A percentile compares a stretch with the other conserved stretches of the same genome.
These are phyloP conservation scores for Bubo blakistoni DNA, from an alignment of 2,113 vertebrate species.

Conservation along the genomic window DNA sequence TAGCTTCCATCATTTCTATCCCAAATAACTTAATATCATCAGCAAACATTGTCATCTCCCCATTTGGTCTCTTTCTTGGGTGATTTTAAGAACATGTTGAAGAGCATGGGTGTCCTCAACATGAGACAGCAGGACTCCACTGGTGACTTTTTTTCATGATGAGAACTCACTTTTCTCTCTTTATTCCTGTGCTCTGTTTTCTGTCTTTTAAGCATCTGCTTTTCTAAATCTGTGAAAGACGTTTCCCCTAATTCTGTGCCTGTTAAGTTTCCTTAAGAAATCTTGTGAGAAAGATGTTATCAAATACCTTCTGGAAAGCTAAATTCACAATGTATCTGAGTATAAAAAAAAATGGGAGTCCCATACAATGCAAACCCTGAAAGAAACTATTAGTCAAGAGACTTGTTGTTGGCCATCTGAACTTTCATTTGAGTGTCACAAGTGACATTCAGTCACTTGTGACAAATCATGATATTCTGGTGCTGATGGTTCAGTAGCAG, in stretches of 20 bases:
- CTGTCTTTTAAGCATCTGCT: background rate
- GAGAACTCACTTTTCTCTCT: background rate
- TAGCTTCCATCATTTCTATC: background rate
- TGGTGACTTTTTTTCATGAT: background rate
- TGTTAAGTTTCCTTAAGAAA: background rate
- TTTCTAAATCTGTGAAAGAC: background rate
- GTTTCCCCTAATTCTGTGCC: background rate
- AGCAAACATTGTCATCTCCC: background rate
- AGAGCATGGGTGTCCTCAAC: background rate
- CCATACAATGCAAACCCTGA: background rate
- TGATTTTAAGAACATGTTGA: background rate
- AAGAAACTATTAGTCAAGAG: background rate
- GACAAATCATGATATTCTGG: background rate
- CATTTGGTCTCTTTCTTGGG: fast-evolving
- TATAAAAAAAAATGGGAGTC: background rate
- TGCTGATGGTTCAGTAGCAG: background rate
- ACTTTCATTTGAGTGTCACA: background rate
- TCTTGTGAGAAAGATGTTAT: background rate
- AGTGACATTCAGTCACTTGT: background rate
- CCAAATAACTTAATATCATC: background rate
- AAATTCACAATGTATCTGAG: background rate
- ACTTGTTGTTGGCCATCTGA: background rate
- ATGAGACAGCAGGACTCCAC: background rate
- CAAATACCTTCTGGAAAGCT: background rate
- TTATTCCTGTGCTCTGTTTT: background rate